Evolutionary conservation across 2,113 vertebrate species (phyloP).

Genomic region (Epinephelus cyanopodus): DNA sequence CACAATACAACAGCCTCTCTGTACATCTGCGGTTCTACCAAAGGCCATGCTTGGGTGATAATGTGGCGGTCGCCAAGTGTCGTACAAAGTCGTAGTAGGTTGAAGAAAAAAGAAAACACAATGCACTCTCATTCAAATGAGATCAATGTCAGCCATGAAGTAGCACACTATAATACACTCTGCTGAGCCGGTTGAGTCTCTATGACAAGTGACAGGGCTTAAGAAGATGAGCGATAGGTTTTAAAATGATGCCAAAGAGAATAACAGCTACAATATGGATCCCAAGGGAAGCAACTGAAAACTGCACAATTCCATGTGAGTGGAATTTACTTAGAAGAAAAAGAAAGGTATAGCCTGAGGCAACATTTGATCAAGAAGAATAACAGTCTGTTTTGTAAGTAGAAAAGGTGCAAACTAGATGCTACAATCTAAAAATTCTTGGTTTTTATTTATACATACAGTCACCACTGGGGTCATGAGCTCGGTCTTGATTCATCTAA

Average conservation of each 20-base stretch:
- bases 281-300: slow-evolving; percentile 15
- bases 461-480: slow-evolving; percentile 1
- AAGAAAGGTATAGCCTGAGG: slow-evolving; percentile 9
- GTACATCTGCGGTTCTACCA: background rate
- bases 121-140: slow-evolving; percentile 8
- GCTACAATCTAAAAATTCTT: background rate
- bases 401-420: background rate
- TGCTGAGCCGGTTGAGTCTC: slow-evolving; percentile 13
- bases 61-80: background rate
- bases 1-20: slow-evolving; percentile 18
- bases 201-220: slow-evolving; percentile 39
- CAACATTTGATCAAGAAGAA: slow-evolving; percentile 29
- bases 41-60: background rate
- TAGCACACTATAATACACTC: slow-evolving; percentile 19
- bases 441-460: slow-evolving; percentile 3
- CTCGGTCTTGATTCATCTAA: slow-evolving; percentile 9
- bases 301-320: background rate
- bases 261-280: slow-evolving; percentile 22
- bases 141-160: slow-evolving; percentile 40
- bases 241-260: slow-evolving; percentile 23
- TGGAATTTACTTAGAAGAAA: background rate
- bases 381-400: background rate
- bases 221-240: slow-evolving; percentile 37
- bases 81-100: background rate
- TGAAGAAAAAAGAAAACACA: background rate